A percentile compares a stretch with the other conserved stretches of the same genome.
phyloP scores from a whole-genome alignment of 2,113 vertebrate genomes.

The Numenius arquata region DNA sequence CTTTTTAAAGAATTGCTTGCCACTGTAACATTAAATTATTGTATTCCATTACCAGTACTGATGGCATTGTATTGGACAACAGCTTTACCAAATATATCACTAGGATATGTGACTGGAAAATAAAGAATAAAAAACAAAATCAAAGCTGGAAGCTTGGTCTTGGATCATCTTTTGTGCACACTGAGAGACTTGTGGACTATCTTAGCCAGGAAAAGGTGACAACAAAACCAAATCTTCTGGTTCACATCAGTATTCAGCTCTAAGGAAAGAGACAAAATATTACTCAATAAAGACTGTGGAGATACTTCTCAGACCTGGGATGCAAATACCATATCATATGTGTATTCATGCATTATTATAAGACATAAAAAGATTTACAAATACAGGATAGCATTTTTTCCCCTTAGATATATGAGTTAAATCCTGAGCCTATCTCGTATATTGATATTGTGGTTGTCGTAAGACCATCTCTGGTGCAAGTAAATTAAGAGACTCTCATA shows the following conservation, averaged over 20 bases:
- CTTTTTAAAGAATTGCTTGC: neutral
- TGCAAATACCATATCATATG: neutral
- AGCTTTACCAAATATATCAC: neutral
- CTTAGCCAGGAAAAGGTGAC: neutral
- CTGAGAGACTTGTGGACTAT: neutral
- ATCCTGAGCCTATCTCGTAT: neutral
- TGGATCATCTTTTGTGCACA: neutral
- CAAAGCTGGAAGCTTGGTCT: neutral
- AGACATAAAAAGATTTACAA: neutral
- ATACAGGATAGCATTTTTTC: neutral
- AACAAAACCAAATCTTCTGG: neutral
- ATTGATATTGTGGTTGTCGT: neutral
- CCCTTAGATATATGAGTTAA: neutral
- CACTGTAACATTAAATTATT: neutral
- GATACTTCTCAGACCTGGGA: neutral
- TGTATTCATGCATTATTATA: neutral
- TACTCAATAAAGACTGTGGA: neutral
- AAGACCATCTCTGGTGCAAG: neutral
- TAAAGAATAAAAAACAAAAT: neutral
- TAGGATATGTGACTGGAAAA: neutral
- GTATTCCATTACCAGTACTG: neutral
- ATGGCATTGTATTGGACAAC: neutral
- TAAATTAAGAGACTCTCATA: neutral
- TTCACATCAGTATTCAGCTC: neutral
- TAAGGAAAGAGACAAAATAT: neutral